Base-by-base conservation (phyloP, 2,888 invertebrate species). In the Fragum sueziense region DNA sequence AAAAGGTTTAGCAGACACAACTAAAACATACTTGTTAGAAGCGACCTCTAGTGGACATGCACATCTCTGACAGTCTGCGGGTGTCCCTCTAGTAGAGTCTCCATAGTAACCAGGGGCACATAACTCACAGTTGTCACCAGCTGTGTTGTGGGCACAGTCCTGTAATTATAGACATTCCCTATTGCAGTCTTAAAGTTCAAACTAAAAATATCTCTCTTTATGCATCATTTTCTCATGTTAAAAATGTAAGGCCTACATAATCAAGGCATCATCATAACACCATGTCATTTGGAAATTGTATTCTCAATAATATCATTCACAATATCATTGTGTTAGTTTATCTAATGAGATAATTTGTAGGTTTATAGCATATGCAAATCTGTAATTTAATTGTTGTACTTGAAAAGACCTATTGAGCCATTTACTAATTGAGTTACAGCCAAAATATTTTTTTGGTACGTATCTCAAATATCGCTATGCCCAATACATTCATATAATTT, bases 91-190 rank as follows among this genome's bases (percentile, higher is more conserved):
- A 17, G 96, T 95, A 0, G 98, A 96, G 91, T 98, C 96, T 0
- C 99, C 98, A 92, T 97, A 98, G 94, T 95, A 98, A 33, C 99
- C 99, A 0, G 95, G 94, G 7, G 95, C 94, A 92, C 99, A 99
- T 9, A 96, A 94, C 91, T 99, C 98, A 91, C 99, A 99, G 33
- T 88, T 78, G 37, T 82, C 76, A 14, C 93, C 93, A 37, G 79
- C 83, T 0, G 99, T 99, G 92, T 99, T 97, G 93, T 99, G 96
- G 85, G 97, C 96, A 92, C 99, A 99, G 52, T 85, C 70, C 90
- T 90, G 72, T 31, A 62, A 74, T 67, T 47, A 69, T n/a, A n/a
- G n/a, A n/a, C n/a, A 20, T 47, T 2, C n/a, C 47, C 17, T n/a
- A 3, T 1, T 47, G n/a, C 47, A 2, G 6, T 47, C 47, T 47